Evolutionary conservation across 64 coral and sea anemone species (phyloP), one percentile per base, ranked within the genome.

Genomic region (Stichodactyla helianthus): DNA sequence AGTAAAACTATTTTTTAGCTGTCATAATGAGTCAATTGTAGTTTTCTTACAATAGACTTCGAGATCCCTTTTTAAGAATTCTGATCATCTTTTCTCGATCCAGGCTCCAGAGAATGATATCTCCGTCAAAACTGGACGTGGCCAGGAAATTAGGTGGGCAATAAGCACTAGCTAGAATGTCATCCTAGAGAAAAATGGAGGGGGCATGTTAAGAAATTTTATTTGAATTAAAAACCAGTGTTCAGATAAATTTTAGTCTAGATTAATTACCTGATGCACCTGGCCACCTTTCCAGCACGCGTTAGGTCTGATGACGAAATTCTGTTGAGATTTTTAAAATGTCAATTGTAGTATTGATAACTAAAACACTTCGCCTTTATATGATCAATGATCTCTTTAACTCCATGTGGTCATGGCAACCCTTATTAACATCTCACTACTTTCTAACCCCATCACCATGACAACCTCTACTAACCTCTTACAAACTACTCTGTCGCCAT

Each of bases 51-150:
- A 98, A 89, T 50, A 98, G 82, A 86, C 95, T 98, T 18, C 93
- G 86, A 1, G 95, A 93, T 79, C 92, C 95, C 68, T 91, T 98
- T 55, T 98, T 98, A 19, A 98, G 82, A 18, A 93, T 88, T 59
- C 89, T 86, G 58, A 94, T 86, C 82, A 98, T 90, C 74, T 92
- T 98, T 60, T 98, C 91, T 82, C 92, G 86, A 52, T 98, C 95
- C 51, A 98, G 84, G 59, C 93, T 82, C 95, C 95, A 98, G 11
- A 98, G 88, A 68, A 94, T 98, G 56, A 98, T 87, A 60, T 98
- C 95, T 0, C 95, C 95, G 54, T 98, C 93, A 90, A 98, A 98
- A 89, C 95, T 98, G 54, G 89, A 93, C 26, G 95, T 98, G 4
- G 95, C 95, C 11, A 98, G 58, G 85, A 85, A 92, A 55, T 98